Evolutionary conservation across 1,140 invertebrate species (phyloP).

Genomic region (Periplaneta americana): DNA sequence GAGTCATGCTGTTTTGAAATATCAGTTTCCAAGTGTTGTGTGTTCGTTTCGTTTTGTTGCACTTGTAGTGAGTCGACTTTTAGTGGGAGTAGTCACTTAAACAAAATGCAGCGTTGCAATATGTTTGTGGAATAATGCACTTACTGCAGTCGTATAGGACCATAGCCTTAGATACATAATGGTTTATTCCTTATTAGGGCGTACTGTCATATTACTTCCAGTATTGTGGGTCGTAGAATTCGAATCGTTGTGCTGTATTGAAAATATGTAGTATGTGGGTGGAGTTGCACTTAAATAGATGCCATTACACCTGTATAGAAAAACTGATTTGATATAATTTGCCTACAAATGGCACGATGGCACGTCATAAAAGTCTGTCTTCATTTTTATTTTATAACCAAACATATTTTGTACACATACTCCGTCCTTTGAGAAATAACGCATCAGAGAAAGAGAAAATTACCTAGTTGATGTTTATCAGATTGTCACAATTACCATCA

Average conservation of each 20-base stretch:
- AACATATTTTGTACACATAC: too few relatives aligned
- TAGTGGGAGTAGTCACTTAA: background rate
- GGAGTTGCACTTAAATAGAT: background rate
- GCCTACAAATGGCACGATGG: too few relatives aligned
- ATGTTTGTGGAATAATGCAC: background rate
- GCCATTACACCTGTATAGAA: background rate
- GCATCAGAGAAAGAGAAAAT: too few relatives aligned
- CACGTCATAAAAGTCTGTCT: too few relatives aligned
- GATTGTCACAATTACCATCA: too few relatives aligned
- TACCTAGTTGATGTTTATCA: too few relatives aligned
- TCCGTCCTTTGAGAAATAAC: too few relatives aligned
- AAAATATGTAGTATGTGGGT: background rate
- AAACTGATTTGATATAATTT: too few relatives aligned
- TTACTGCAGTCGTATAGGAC: background rate
- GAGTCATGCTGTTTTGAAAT: constrained; percentile 11
- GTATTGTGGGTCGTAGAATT: background rate
- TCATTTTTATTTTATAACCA: too few relatives aligned
- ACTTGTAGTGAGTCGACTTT: background rate
- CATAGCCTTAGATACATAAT: background rate
- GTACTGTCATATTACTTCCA: background rate
- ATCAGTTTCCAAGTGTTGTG: background rate
- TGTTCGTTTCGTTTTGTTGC: background rate
- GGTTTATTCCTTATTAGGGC: background rate
- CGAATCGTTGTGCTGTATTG: background rate
- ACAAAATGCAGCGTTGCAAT: background rate